These are phyloP conservation scores for Tipula confusa DNA, from an alignment of 2,888 invertebrate species.

Conservation along the genomic window DNA sequence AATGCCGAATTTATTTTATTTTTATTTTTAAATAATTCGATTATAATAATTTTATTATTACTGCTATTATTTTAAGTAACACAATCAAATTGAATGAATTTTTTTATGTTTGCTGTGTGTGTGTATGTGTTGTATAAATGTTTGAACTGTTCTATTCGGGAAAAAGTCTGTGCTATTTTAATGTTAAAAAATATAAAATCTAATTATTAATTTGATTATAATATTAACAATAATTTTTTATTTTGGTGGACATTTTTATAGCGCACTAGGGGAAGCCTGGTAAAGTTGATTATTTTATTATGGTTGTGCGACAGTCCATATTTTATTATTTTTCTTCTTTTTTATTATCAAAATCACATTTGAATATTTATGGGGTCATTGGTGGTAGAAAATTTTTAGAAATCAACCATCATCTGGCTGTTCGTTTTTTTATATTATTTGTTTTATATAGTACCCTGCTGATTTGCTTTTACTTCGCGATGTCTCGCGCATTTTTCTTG, in stretches of 20 bases:
- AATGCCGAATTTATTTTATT: background rate
- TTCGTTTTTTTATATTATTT: no score
- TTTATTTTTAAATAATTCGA: conserved; percentile 5
- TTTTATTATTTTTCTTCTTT: background rate
- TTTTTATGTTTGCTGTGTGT: background rate
- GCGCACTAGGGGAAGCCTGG: background rate
- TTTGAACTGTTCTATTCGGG: background rate
- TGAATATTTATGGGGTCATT: no score
- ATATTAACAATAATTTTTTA: background rate
- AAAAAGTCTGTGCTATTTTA: background rate
- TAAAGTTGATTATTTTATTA: background rate
- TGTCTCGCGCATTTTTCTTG: no score
- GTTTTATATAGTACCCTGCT: no score
- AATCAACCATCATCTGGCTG: no score
- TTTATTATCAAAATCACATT: background rate
- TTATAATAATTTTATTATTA: background rate
- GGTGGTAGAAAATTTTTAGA: no score
- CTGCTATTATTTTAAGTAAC: conserved; percentile 3
- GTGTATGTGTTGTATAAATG: no score
- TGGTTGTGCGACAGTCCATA: background rate
- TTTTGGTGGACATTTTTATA: background rate
- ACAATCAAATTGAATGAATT: background rate
- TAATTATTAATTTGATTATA: background rate
- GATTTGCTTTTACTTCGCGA: no score
- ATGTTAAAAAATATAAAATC: background rate